Base-by-base conservation (phyloP, 30 jellyfish, hydroid and myxozoan genomes). In the Nemopilema nomurai region DNA sequence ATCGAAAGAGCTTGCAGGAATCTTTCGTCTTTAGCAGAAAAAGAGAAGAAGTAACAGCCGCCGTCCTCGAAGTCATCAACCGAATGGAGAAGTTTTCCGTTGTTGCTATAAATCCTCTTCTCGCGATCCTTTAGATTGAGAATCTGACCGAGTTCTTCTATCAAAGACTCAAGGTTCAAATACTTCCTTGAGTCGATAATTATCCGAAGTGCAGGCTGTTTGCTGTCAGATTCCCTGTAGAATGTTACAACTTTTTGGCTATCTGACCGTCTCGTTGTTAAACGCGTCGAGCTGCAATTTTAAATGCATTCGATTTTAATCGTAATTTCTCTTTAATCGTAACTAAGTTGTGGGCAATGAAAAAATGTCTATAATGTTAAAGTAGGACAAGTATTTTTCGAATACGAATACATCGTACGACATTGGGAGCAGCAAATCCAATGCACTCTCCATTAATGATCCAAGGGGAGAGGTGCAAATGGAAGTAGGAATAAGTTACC, bases 41-140 rank as follows among this genome's bases (percentile, higher is more conserved):
- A 80, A 30, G 86, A 66, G 85, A 91, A 91, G 67, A 84, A 84
- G 28, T 91, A 91, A 4, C 75, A 79, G 6, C 83, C 96, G 18
- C 95, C 95, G 72, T 91, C 96, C 65, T 84, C 90, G 68, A 91
- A 91, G 16, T 91, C 97, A n/a, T 80, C 80, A 18, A 91, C 67
- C 49, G 72, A 41, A 1, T 31, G 77, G 9, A 84, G 79, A 62
- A 30, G 41, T 57, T 63, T 65, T 21, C 95, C 97, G 20, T 77
- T 29, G 27, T 67, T 66, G 17, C 63, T 77, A 66, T 82, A 84
- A 50, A 90, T 80, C 8, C 62, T 81, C 53, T 68, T 62, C 52
- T 89, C 97, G 41, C 71, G 88, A 23, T 79, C 89, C 53, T 83
- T 78, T 17, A 90, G 84, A 68, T 74, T 77, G n/a, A 90, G 33